Conservation (phyloP, 2,888 invertebrate genomes). For the Aleiodes testaceus region DNA sequence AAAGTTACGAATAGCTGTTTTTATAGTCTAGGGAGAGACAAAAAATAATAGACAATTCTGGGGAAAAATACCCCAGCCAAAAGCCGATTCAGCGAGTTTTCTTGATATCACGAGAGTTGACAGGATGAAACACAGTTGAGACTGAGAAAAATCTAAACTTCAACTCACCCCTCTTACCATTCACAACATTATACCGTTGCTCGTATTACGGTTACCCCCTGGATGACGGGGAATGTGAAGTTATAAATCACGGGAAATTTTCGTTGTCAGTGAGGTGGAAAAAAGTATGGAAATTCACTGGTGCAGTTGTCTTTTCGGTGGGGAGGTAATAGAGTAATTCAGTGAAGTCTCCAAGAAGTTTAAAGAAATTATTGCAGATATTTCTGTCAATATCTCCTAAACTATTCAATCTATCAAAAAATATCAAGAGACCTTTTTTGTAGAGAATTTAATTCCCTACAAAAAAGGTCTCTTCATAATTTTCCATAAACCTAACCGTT, state of each 20-base stretch:
- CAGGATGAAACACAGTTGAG: conserved; percentile 26
- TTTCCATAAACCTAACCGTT: too few relatives aligned
- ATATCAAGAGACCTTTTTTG: too few relatives aligned
- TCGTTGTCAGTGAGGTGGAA: conserved; percentile 9
- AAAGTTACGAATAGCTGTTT: neutral
- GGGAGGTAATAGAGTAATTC: too few relatives aligned
- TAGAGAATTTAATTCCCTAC: too few relatives aligned
- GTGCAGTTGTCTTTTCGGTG: neutral
- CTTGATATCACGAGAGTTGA: conserved; percentile 9
- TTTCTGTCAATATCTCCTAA: neutral
- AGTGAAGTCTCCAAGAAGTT: neutral
- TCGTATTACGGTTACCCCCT: conserved; percentile 16
- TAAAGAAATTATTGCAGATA: neutral
- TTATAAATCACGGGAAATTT: conserved; percentile 31
- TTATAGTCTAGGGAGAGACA: neutral
- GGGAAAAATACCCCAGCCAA: neutral
- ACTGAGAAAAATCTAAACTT: conserved; percentile 27
- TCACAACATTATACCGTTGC: conserved; percentile 13
- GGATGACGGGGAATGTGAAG: conserved; percentile 17
- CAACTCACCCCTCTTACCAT: neutral
- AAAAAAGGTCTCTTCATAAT: too few relatives aligned
- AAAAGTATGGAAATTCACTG: too few relatives aligned
- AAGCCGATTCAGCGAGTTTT: conserved; percentile 20
- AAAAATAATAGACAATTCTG: conserved; percentile 7
- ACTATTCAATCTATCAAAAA: neutral